Evolutionary conservation across 2,797 vertebrate genomes (phyloP).

Genomic region (Tinamus major): DNA sequence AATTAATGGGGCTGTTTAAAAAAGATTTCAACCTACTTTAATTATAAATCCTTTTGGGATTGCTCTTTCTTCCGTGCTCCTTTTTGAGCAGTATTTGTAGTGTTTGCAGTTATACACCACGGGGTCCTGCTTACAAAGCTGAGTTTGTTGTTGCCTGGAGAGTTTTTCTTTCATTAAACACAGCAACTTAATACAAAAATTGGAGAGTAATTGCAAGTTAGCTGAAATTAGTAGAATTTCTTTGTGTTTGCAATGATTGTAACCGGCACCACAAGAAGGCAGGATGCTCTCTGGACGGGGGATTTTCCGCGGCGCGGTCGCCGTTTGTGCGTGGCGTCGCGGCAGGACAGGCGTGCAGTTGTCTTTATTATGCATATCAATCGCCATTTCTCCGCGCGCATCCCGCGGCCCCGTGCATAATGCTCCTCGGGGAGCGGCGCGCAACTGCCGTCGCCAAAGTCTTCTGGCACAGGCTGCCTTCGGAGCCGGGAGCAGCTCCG

Average conservation of each 20-base stretch:
- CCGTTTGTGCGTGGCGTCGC: accelerated
- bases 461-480: neutral
- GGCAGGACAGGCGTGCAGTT: accelerated
- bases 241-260: accelerated
- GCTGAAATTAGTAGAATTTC: accelerated
- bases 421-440: neutral
- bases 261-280: accelerated
- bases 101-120: accelerated
- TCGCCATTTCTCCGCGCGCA: neutral
- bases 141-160: neutral
- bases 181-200: neutral
- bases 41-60: neutral
- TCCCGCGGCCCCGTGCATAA: accelerated
- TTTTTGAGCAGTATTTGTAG: accelerated
- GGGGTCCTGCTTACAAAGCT: accelerated
- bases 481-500: neutral
- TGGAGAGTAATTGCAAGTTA: neutral
- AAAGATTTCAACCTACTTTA: neutral
- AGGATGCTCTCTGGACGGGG: accelerated
- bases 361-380: accelerated
- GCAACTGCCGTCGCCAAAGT: accelerated
- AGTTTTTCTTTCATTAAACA: neutral
- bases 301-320: accelerated
- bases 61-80: neutral
- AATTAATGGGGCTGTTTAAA: neutral